Conservation (phyloP, 2,113 vertebrate genomes). For the Centrocercus urophasianus region DNA sequence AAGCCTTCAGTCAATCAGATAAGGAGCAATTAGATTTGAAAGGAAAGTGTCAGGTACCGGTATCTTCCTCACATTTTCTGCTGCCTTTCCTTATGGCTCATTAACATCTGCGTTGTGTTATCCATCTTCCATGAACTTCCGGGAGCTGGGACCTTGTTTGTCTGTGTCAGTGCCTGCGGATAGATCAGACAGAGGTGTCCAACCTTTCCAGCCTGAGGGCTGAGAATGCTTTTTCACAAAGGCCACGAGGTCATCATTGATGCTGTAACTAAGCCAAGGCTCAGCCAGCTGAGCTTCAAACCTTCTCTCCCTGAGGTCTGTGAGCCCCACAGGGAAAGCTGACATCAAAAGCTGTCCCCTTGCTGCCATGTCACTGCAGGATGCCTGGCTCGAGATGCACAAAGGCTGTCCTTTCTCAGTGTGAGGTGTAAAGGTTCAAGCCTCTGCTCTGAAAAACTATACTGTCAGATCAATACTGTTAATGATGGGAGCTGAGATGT, state of each 20-base stretch:
- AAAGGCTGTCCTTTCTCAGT: background rate
- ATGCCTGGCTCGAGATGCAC: background rate
- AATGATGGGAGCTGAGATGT: fast-evolving
- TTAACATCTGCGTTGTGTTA: background rate
- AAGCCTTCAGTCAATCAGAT: background rate
- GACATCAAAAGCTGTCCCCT: background rate
- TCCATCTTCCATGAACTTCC: constrained; percentile 29
- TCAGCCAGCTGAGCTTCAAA: constrained; percentile 51
- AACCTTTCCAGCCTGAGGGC: background rate
- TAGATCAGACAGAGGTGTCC: constrained; percentile 33
- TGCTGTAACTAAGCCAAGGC: background rate
- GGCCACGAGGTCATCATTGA: background rate
- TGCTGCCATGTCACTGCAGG: fast-evolving
- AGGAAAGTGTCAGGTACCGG: background rate
- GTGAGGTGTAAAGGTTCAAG: background rate
- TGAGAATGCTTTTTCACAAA: background rate
- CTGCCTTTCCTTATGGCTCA: background rate
- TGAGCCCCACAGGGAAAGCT: background rate
- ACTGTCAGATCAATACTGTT: background rate
- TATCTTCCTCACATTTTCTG: background rate
- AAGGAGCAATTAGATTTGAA: background rate
- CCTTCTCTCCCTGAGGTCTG: background rate
- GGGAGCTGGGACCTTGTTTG: background rate
- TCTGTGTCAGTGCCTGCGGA: background rate
- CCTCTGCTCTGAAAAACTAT: background rate